phyloP scores from a whole-genome alignment of 2,888 invertebrate species.

The Dryobota labecula region DNA sequence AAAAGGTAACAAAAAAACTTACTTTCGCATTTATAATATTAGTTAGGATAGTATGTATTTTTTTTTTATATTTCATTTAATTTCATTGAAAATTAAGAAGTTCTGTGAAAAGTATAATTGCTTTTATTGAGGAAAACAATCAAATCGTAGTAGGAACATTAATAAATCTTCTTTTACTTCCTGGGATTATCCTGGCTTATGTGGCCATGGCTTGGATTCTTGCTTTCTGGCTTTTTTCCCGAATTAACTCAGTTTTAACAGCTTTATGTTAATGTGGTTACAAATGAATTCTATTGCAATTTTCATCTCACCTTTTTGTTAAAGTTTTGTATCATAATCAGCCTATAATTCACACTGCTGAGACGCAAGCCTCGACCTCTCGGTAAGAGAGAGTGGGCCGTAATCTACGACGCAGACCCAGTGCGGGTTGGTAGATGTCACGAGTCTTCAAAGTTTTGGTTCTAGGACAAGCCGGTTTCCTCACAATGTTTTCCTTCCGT shows the following conservation, averaged over 20 bases:
- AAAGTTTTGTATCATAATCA: neutral
- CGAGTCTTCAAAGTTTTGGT: no score
- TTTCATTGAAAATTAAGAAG: neutral
- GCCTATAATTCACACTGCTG: no score
- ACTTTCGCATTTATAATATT: no score
- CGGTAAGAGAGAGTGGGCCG: no score
- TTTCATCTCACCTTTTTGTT: neutral
- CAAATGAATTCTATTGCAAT: neutral
- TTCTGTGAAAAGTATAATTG: neutral
- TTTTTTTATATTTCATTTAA: no score
- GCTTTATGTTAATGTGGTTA: neutral
- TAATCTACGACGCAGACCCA: no score
- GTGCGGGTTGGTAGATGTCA: no score
- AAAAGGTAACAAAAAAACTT: no score
- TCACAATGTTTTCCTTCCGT: no score
- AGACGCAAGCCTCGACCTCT: no score
- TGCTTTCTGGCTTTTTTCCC: neutral
- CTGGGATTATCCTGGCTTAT: slow-evolving; percentile 22
- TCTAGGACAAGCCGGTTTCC: no score
- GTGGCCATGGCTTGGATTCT: slow-evolving; percentile 8
- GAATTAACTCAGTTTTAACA: slow-evolving; percentile 15
- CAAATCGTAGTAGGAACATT: neutral
- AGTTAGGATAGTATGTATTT: no score
- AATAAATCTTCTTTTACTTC: slow-evolving; percentile 22
- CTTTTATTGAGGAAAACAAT: slow-evolving; percentile 2